phyloP scores from a whole-genome alignment of 2,113 vertebrate species.

The Ceyx margarethae region DNA sequence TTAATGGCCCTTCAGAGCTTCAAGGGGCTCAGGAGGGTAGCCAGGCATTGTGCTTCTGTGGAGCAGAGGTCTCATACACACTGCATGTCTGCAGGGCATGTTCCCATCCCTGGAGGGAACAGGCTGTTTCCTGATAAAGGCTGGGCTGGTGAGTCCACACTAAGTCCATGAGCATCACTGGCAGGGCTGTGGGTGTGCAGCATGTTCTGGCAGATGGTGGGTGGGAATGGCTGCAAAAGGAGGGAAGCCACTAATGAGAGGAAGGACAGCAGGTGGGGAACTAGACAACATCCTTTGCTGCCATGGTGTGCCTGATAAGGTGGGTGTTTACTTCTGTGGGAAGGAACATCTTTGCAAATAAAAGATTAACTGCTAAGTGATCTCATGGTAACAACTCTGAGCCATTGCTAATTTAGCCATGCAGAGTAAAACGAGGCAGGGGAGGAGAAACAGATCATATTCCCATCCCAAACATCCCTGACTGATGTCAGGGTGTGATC shows the following conservation, averaged over 20 bases:
- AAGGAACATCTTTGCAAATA: slow-evolving; percentile 57
- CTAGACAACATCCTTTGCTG: slow-evolving; percentile 15
- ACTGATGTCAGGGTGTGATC: not conserved
- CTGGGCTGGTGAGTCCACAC: not conserved
- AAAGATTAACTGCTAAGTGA: slow-evolving; percentile 39
- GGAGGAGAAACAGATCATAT: not conserved
- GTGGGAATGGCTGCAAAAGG: not conserved
- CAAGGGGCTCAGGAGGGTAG: not conserved
- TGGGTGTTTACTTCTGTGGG: slow-evolving; percentile 36
- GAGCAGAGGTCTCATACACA: not conserved
- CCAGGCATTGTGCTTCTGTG: not conserved
- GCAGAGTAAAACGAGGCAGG: not conserved
- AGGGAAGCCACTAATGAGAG: slow-evolving; percentile 17
- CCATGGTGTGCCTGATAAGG: slow-evolving; percentile 20
- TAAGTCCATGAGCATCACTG: not conserved
- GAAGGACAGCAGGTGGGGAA: slow-evolving; percentile 38
- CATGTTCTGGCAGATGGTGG: slow-evolving; percentile 6
- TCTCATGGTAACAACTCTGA: not conserved
- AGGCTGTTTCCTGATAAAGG: not conserved
- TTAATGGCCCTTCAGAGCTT: not conserved
- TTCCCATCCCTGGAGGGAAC: not conserved
- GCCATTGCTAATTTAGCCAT: not conserved
- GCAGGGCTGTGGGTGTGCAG: not conserved
- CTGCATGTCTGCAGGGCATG: not conserved
- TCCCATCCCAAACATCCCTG: not conserved